These are phyloP conservation scores for Diaperis boleti DNA, from an alignment of 2,888 invertebrate species.

Conservation along the genomic window DNA sequence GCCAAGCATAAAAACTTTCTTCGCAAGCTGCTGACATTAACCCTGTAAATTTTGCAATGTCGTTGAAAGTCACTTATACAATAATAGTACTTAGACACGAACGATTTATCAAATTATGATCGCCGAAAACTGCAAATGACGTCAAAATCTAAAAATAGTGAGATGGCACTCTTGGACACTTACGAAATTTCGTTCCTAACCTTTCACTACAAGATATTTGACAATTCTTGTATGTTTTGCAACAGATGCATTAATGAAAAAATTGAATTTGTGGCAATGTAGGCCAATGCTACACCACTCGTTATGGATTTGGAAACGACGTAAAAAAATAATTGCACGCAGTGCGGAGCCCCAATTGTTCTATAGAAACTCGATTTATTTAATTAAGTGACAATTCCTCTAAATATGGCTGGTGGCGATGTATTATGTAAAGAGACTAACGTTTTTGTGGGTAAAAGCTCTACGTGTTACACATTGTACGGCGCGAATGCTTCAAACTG, in stretches of 20 bases:
- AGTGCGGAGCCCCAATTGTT: neutral
- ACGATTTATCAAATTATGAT: too few relatives aligned
- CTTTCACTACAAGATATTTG: conserved; percentile 18
- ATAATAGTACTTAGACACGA: too few relatives aligned
- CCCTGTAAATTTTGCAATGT: conserved; percentile 13
- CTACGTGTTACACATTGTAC: too few relatives aligned
- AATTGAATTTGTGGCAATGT: conserved; percentile 5
- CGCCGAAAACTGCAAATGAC: too few relatives aligned
- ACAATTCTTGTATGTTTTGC: conserved; percentile 24
- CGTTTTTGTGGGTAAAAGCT: too few relatives aligned
- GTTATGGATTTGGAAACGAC: conserved; percentile 24
- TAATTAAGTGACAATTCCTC: conserved; percentile 18
- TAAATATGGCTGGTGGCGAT: neutral
- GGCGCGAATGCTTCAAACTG: too few relatives aligned
- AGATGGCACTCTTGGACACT: too few relatives aligned
- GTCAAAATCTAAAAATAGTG: too few relatives aligned
- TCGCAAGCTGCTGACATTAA: conserved; percentile 10
- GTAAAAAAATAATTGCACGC: conserved; percentile 6
- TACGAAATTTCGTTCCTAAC: conserved; percentile 10
- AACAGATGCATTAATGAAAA: conserved; percentile 23
- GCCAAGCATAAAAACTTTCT: too few relatives aligned
- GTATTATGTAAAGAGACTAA: conserved; percentile 25
- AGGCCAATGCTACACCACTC: conserved; percentile 40
- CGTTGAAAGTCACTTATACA: conserved; percentile 7
- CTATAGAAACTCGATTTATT: conserved; percentile 4